A percentile compares a stretch with the other conserved stretches of the same genome.
Conservation (phyloP, 1,140 invertebrate genomes). For the Aphelenchoides fujianensis region DNA sequence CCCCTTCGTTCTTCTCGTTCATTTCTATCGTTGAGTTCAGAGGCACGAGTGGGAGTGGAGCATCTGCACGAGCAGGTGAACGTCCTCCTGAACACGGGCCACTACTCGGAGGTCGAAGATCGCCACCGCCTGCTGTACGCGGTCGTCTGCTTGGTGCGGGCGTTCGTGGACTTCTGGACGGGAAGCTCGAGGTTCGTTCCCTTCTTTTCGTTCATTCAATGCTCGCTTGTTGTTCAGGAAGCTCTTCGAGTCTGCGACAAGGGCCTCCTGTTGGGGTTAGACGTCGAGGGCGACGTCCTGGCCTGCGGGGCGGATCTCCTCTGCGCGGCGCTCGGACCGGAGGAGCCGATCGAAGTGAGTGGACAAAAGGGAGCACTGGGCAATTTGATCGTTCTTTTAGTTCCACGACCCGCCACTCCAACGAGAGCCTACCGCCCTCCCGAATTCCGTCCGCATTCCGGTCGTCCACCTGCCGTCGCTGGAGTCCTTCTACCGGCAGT, state of each 20-base stretch:
- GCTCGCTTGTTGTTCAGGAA: conserved; percentile 27
- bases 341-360: conserved; percentile 1
- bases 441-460: conserved; percentile 36
- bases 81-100: conserved; percentile 40
- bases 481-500: conserved; percentile 32
- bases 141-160: conserved; percentile 28
- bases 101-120: conserved; percentile 47
- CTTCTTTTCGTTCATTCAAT: background rate
- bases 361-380: too few relatives aligned
- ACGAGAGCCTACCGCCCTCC: conserved; percentile 10
- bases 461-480: conserved; percentile 29
- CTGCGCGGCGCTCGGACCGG: conserved; percentile 18
- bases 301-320: conserved; percentile 38
- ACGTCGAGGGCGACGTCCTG: conserved; percentile 36
- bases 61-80: conserved; percentile 10
- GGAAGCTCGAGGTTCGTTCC: conserved; percentile 9
- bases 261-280: conserved; percentile 42
- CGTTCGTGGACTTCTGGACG: background rate
- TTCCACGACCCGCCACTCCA: background rate
- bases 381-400: conserved; percentile 12
- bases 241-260: conserved; percentile 40
- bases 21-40: too few relatives aligned
- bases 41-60: background rate
- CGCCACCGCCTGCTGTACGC: conserved; percentile 39
- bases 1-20: too few relatives aligned